Evolutionary conservation across 2,797 vertebrate genomes (phyloP), one percentile per base, ranked within the genome.

Genomic region (Tadarida brasiliensis): DNA sequence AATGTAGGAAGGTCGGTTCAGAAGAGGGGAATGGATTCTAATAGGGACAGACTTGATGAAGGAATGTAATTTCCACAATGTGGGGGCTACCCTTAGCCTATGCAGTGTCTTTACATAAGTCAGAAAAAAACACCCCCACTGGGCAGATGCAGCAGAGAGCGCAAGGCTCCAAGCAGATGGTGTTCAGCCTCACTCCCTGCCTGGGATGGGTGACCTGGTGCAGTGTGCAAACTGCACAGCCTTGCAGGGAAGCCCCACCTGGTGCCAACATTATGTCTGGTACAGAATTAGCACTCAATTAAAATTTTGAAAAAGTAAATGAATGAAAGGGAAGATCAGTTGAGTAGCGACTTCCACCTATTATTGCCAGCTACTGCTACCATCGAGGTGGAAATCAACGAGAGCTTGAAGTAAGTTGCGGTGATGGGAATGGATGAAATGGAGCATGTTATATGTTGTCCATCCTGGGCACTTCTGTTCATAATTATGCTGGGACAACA

Each of bases 241-340:
- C 71, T 49, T 47, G 44, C 4, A 11, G 74, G n/a, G 51, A 77
- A 76, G 30, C 5, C 4, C 30, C 7, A 11, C n/a, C 54, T 16
- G n/a, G 15, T 67, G 78, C 73, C 65, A 24, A 24, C 30, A 16
- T 20, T 49, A 28, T 73, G 14, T 49, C 61, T 47, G 44, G n/a
- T 80, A 57, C 17, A 33, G 86, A 86, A 65, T 15, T 47, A 70
- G 28, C 57, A 57, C 16, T 95, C 57, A 51, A 2, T 61, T 81
- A 87, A 83, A 61, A 74, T 15, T 68, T 68, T 91, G 39, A 47
- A 76, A 56, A 88, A 57, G 17, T 24, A 30, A 77, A 17, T 22
- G 33, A 65, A 63, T 11, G 30, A 76, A 90, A 88, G 63, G 65
- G 16, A 88, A 87, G 44, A 91, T 73, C 16, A 61, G 16, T 8